Evolutionary conservation across 1,140 invertebrate genomes (phyloP).

Genomic region (Polypedilum vanderplanki): DNA sequence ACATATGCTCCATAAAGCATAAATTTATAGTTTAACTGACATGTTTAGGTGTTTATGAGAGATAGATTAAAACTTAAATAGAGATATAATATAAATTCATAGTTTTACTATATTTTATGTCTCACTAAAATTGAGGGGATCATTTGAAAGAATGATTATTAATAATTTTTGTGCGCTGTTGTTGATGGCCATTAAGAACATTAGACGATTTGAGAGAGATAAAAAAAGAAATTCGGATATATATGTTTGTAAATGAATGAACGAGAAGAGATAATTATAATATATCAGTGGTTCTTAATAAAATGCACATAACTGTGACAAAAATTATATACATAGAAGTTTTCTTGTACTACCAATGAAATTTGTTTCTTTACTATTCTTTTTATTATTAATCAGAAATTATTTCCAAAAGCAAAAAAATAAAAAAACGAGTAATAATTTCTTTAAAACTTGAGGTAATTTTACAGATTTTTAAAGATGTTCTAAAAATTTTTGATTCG

Average conservation of each 20-base stretch:
- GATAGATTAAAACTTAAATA: not conserved
- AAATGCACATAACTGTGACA: not conserved
- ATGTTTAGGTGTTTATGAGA: constrained; percentile 23
- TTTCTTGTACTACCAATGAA: too few relatives aligned
- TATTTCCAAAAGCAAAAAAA: too few relatives aligned
- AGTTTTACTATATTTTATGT: not conserved
- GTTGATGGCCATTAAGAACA: not conserved
- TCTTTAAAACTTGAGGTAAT: too few relatives aligned
- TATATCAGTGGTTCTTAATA: not conserved
- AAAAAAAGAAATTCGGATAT: not conserved
- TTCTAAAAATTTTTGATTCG: too few relatives aligned
- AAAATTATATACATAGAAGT: too few relatives aligned
- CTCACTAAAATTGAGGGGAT: not conserved
- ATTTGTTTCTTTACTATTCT: too few relatives aligned
- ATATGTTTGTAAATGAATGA: not conserved
- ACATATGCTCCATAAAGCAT: not conserved
- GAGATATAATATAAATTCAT: not conserved
- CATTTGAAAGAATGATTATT: not conserved
- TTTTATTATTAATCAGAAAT: not conserved
- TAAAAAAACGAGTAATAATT: too few relatives aligned
- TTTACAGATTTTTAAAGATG: too few relatives aligned
- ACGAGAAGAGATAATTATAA: not conserved
- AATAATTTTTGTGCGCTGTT: not conserved
- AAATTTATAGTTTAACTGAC: constrained; percentile 25
- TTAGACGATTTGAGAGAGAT: not conserved